phyloP scores from a whole-genome alignment of 2,113 vertebrate species.

The Odontophorus gujanensis region DNA sequence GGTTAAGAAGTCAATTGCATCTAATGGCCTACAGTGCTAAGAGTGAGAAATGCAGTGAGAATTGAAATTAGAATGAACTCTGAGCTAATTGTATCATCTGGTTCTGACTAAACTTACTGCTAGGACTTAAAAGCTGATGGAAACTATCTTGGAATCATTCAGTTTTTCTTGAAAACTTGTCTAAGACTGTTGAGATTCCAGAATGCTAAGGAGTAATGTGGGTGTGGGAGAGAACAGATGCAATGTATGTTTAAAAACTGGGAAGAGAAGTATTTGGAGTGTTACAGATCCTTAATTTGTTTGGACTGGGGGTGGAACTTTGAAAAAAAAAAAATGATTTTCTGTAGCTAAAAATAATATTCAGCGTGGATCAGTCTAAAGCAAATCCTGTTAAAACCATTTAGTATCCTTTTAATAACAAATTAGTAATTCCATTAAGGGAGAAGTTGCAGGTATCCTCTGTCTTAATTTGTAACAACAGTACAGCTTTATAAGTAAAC shows the following conservation, averaged over 20 bases:
- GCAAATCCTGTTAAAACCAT: background rate
- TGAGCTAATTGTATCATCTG: background rate
- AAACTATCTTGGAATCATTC: background rate
- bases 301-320: background rate
- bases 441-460: background rate
- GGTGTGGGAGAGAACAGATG: constrained; percentile 50
- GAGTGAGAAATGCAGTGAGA: background rate
- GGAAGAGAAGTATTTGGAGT: constrained; percentile 14
- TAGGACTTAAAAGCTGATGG: background rate
- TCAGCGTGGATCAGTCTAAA: background rate
- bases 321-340: background rate
- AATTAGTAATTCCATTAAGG: background rate
- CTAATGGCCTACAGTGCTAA: background rate
- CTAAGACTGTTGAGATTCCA: background rate
- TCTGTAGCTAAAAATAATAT: background rate
- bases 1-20: background rate
- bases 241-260: constrained; percentile 37
- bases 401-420: background rate
- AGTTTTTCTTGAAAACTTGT: constrained; percentile 9
- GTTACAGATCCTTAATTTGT: background rate
- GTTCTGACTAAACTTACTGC: background rate
- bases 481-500: background rate
- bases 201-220: background rate
- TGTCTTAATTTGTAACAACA: background rate
- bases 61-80: background rate